Conservation (phyloP, 2,888 invertebrate species). For the Acholoe squamosa region DNA sequence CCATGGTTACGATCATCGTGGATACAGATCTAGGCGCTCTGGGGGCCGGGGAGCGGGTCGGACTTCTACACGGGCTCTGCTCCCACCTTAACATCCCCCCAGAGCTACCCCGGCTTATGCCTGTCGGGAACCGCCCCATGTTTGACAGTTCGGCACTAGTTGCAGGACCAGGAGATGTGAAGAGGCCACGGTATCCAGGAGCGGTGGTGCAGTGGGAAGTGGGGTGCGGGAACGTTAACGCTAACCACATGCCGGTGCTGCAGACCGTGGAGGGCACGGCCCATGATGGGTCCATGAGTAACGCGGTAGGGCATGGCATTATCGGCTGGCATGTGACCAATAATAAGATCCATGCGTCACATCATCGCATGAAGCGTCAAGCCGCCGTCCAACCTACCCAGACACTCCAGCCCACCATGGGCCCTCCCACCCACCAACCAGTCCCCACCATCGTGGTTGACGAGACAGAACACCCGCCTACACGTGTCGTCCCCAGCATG, state of each 20-base stretch:
- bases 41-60: conserved; percentile 87
- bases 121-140: conserved; percentile 76
- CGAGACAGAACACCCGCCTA: conserved; percentile 73
- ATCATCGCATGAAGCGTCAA: conserved; percentile 82
- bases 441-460: conserved; percentile 68
- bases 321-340: conserved; percentile 89
- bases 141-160: conserved; percentile 80
- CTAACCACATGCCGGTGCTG: conserved; percentile 87
- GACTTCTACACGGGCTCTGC: conserved; percentile 76
- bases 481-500: conserved; percentile 81
- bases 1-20: conserved; percentile 88
- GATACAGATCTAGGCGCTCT: conserved; percentile 88
- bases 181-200: conserved; percentile 73
- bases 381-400: conserved; percentile 71
- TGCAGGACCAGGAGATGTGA: conserved; percentile 79
- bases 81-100: conserved; percentile 76
- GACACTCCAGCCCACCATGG: conserved; percentile 74
- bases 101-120: conserved; percentile 77
- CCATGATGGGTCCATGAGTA: conserved; percentile 89
- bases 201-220: conserved; percentile 85
- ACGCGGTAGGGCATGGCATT: conserved; percentile 88
- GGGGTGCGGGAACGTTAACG: conserved; percentile 90
- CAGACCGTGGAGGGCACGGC: conserved; percentile 88
- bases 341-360: conserved; percentile 82
- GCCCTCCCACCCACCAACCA: conserved; percentile 79